phyloP scores from a whole-genome alignment of 2,113 vertebrate species.

The Sylvilagus bachmani region DNA sequence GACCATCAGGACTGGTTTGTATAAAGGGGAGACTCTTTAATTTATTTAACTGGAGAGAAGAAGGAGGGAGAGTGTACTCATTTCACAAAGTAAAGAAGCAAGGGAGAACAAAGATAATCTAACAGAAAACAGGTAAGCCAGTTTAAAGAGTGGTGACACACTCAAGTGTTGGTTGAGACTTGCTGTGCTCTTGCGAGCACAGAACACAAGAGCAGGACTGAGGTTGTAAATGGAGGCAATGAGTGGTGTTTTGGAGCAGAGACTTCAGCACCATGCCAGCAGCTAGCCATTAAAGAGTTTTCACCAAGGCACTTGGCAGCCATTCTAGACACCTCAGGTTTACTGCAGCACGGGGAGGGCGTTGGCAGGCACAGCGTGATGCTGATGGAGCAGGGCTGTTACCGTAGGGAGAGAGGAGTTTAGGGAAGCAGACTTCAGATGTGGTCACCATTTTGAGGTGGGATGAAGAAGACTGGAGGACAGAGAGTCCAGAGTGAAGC shows the following conservation, averaged over 20 bases:
- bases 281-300: background rate
- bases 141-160: background rate
- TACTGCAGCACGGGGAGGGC: accelerated
- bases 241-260: background rate
- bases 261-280: background rate
- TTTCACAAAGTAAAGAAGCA: background rate
- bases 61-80: accelerated
- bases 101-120: background rate
- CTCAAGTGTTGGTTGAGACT: background rate
- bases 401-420: background rate
- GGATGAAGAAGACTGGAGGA: background rate
- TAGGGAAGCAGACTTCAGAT: background rate
- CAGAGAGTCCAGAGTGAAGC: too few relatives aligned
- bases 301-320: accelerated
- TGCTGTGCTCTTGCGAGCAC: too few relatives aligned
- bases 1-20: background rate
- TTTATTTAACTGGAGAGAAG: background rate
- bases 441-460: background rate
- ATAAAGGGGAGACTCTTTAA: background rate
- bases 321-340: accelerated
- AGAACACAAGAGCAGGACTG: background rate
- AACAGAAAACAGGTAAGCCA: accelerated
- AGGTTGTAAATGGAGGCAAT: accelerated
- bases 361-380: accelerated
- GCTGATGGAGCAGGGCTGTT: accelerated